These are phyloP conservation scores for Actinemys pallida DNA, from an alignment of 2,113 vertebrate genomes.

Conservation along the genomic window DNA sequence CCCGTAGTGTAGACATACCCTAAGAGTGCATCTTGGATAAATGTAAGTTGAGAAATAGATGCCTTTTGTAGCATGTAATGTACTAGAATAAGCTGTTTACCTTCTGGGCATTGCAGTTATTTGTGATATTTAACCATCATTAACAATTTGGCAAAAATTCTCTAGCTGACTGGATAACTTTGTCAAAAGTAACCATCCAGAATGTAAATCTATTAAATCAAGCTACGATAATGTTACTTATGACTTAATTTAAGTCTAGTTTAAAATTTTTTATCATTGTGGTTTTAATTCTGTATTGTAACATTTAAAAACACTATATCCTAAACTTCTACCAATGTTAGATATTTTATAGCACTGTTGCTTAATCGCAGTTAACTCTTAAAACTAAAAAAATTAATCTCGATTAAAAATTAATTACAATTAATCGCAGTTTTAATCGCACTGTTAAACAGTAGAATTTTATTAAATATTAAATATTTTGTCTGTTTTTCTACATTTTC, in stretches of 20 bases:
- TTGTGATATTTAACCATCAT: not conserved
- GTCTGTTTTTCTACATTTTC: no score
- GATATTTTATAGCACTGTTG: not conserved
- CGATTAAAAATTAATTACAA: no score
- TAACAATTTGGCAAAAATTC: not conserved
- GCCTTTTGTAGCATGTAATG: not conserved
- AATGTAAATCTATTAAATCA: not conserved
- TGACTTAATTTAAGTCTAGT: not conserved
- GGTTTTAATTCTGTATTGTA: not conserved
- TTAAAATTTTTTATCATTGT: not conserved
- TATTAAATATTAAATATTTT: no score
- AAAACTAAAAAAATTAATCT: no score
- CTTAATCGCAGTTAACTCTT: no score
- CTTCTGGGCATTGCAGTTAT: conserved; percentile 27
- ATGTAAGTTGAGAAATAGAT: conserved; percentile 14
- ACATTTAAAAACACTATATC: not conserved
- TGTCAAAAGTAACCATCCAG: not conserved
- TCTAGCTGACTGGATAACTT: not conserved
- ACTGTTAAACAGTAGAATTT: no score
- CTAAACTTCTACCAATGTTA: not conserved
- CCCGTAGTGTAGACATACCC: no score
- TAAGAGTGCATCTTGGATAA: not conserved
- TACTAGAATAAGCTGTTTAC: not conserved
- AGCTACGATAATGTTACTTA: not conserved
- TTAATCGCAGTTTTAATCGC: no score